Evolutionary conservation across 2,888 invertebrate genomes (phyloP), one percentile per base, ranked within the genome.

Genomic region (Callimorpha dominula): DNA sequence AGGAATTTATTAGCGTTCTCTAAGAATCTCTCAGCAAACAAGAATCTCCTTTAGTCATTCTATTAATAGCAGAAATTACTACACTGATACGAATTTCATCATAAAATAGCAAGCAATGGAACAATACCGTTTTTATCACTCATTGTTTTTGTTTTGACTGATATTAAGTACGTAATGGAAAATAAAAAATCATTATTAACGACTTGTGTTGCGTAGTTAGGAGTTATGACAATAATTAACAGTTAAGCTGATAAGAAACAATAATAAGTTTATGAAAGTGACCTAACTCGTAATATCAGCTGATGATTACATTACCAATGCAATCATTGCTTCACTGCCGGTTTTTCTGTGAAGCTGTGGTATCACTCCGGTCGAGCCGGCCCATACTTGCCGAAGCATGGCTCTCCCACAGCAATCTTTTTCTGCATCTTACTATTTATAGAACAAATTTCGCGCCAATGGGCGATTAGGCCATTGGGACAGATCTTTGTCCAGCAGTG

Each of bases 91-190:
- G 31, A 31, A 31, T 31, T 60, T 60, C 46, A 65, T 31, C 31
- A 40, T 31, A 65, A 31, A 31, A 65, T 50, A 31, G 31, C 15
- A 50, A 31, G 4, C 31, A 65, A 31, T 65, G 12, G 31, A 65
- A 50, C 65, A 65, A 50, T 31, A 31, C 49, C 15, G 49, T 50
- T 65, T 49, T 65, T 20, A 50, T 65, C 49, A 50, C 17, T 20
- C 3, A 15, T 31, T 65, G 65, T 49, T 65, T 65, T 49, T 65
- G 46, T 65, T 65, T 65, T 49, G 65, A 65, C 65, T 15, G 17
- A 15, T 12, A 49, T 6, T 4, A 46, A 49, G 46, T 60, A 50
- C 65, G 65, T 31, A 49, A 65, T 65, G 65, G 49, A 49, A 65
- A 31, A 50, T 50, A 50, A 31, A 50, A 9, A 9, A 40, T 65